Base-by-base conservation (phyloP, 2,888 invertebrate genomes). In the Pheosia tremula region DNA sequence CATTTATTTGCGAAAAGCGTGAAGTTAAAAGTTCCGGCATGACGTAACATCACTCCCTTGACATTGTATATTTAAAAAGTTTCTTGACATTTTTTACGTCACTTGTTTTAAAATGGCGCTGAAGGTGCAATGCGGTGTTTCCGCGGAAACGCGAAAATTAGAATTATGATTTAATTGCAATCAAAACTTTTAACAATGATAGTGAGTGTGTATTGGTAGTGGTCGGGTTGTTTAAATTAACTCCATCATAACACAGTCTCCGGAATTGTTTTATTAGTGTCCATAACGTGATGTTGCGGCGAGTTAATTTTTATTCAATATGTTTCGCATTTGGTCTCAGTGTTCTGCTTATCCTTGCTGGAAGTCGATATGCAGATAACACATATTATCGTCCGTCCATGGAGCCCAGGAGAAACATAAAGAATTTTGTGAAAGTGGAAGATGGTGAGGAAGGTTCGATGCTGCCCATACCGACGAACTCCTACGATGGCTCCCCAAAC, bases 351-450 rank as follows among this genome's bases (percentile, higher is more conserved):
- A 92, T 94, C 78, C 88, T 94, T 84, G 94, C 93, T 89, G 91
- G 92, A 88, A 93, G 90, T 89, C 91, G 93, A 85, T 94, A 93
- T 88, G 90, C 93, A 88, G 93, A 94, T 88, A 92, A 93, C 88
- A 85, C 87, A 72, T 89, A 86, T 81, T 92, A 91, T 83, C 92
- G 89, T 85, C 90, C 91, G 79, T 85, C 86, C 79, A 78, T 85
- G 61, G 93, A 93, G 76, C 88, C 81, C 72, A 85, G 90, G 68
- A 88, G 91, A 70, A 91, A 88, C 72, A 81, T 90, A 62, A 88
- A 88, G 65, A 90, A 88, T 72, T 91, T 97, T 77, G 90, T 95
- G 59, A 96, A 96, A 84, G 93, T 96, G 67, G 96, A 96, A 73
- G 86, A 90, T 75, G 85, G 83, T 57, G 90, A 91, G 11, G 88